A percentile compares a stretch with the other conserved stretches of the same genome.
phyloP scores from a whole-genome alignment of 1,140 invertebrate genomes.

The Coelopa frigida region DNA sequence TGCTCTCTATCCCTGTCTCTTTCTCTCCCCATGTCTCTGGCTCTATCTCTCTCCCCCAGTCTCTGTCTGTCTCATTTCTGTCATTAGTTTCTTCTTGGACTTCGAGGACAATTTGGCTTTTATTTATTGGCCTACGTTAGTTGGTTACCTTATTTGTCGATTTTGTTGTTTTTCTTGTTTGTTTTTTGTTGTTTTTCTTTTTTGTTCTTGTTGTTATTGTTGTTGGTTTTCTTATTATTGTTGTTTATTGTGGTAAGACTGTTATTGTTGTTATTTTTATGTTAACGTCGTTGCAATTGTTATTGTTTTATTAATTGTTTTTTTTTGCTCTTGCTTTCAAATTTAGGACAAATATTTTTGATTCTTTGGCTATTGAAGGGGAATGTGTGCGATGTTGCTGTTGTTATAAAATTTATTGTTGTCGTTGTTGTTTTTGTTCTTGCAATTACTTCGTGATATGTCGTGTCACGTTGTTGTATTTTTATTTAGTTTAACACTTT shows the following conservation, averaged over 20 bases:
- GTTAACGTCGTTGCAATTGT: no score
- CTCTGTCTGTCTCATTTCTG: neutral
- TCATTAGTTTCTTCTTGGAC: no score
- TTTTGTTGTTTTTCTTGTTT: no score
- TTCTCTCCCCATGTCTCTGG: neutral
- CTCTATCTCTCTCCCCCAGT: neutral
- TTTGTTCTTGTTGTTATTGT: constrained; percentile 1
- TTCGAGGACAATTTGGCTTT: no score
- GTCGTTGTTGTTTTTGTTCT: constrained; percentile 18
- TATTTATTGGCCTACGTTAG: no score
- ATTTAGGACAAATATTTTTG: no score
- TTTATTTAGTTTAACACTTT: constrained; percentile 8
- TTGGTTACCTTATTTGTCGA: no score
- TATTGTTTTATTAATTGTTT: no score
- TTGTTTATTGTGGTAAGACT: no score
- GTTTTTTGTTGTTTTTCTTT: constrained; percentile 7
- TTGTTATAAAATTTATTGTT: constrained; percentile 4
- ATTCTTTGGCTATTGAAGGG: neutral
- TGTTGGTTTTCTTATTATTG: constrained; percentile 5
- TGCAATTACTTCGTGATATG: constrained; percentile 8
- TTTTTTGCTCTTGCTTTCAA: no score
- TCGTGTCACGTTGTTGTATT: constrained; percentile 17
- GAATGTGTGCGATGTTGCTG: constrained; percentile 3
- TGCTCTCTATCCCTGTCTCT: neutral
- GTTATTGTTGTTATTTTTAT: no score